A percentile compares a stretch with the other conserved stretches of the same genome.
phyloP scores from a whole-genome alignment of 1,140 invertebrate species.

The Bicyclus anynana region DNA sequence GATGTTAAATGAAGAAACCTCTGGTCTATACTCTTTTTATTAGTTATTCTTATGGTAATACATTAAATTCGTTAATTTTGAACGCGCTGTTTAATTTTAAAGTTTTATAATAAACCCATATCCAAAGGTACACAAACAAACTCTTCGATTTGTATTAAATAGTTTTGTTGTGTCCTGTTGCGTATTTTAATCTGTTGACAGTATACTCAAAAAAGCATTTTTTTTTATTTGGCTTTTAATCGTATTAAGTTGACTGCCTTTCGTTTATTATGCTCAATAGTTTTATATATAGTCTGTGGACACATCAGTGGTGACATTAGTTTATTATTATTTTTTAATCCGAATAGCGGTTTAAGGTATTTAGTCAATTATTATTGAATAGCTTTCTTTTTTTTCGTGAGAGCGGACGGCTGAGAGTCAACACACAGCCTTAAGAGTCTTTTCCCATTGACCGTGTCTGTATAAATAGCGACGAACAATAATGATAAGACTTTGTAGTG shows the following conservation, averaged over 20 bases:
- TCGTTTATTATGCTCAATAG: conserved; percentile 73
- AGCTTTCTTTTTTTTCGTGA: conserved; percentile 58
- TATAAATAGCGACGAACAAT: conserved; percentile 10
- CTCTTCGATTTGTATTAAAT: not conserved
- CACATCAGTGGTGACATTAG: conserved; percentile 52
- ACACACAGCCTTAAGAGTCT: conserved; percentile 31
- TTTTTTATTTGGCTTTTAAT: conserved; percentile 40
- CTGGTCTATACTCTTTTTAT: not conserved
- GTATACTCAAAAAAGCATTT: conserved; percentile 71
- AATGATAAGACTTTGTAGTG: not conserved
- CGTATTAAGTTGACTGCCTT: conserved; percentile 69
- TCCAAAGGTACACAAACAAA: not conserved
- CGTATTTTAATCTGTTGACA: conserved; percentile 26
- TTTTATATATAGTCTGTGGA: conserved; percentile 49
- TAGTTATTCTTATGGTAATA: not conserved
- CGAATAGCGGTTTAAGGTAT: conserved; percentile 66
- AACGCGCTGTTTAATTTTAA: not conserved
- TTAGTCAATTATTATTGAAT: conserved; percentile 76
- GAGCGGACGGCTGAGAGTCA: conserved; percentile 16
- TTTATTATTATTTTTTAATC: conserved; percentile 48
- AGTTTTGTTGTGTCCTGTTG: not conserved
- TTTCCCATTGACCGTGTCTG: conserved; percentile 37
- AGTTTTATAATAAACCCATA: not conserved
- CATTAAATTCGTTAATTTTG: not conserved
- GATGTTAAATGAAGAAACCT: no score